Base-by-base conservation (phyloP, 1,140 invertebrate species). In the Prorops nasuta region DNA sequence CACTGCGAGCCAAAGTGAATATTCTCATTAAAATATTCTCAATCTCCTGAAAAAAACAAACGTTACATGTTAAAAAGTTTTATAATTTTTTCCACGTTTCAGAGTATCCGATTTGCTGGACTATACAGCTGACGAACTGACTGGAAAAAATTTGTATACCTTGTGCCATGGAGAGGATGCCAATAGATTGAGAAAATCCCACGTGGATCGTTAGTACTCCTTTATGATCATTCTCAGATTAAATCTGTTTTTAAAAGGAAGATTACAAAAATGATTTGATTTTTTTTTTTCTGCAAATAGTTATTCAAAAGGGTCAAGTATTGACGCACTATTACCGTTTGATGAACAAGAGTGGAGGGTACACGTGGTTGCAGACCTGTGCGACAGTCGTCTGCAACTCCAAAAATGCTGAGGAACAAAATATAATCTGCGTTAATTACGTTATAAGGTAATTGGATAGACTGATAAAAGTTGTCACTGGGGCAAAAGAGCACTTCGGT, bases 251-350 rank as follows among this genome's bases (percentile, higher is more conserved):
- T n/a, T n/a, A n/a, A n/a, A n/a, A n/a, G n/a, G n/a, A n/a, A n/a
- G n/a, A n/a, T n/a, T n/a, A n/a, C n/a, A n/a, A n/a, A n/a, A n/a
- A n/a, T n/a, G n/a, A n/a, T n/a, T n/a, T n/a, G n/a, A n/a, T n/a
- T n/a, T n/a, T n/a, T n/a, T n/a, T n/a, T n/a, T n/a, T n/a, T n/a
- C n/a, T n/a, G n/a, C n/a, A n/a, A n/a, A 50, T 79, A 97, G 94
- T 98, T 71, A 90, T 98, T 63, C 86, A 91, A 69, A 98, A 98
- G 79, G 95, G 96, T 3, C 96, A 98, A 79, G 93, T 97, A 19
- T 81, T 98, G 74, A 96, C 93, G 4, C 91, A 94, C 69, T 98
- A 97, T 77, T 97, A 94, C 75, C 84, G 94, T 65, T 65, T 98
- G 56, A 94, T 98, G 87, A 97, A 96, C 77, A 96, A 96, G 75